Base-by-base conservation (phyloP, 2,113 vertebrate genomes). In the Hymenochirus boettgeri region DNA sequence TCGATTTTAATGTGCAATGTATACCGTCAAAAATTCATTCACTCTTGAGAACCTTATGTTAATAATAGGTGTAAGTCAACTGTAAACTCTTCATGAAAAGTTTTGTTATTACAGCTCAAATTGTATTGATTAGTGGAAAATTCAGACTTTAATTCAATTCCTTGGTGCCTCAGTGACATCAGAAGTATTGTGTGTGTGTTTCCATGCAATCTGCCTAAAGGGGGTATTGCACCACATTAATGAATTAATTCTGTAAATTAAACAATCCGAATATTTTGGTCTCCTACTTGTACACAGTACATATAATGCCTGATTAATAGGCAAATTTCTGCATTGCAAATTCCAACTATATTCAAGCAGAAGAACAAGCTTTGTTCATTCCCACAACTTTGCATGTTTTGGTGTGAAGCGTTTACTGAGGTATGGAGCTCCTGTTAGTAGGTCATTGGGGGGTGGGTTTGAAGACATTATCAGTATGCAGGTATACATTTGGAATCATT, bases 401-500 rank as follows among this genome's bases (percentile, higher is more conserved):
- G n/a, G 46, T 48, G 46, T 48, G 4, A 7, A 18, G 9, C 19
- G 10, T 48, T 48, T 22, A 48, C 18, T 22, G 12, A 8, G 46
- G 6, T 21, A 21, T 5, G 46, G 19, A 22, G 21, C 13, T 21
- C 19, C 13, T 19, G 6, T 48, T 48, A 11, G 19, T 48, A 48
- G 46, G 45, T 33, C 17, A 50, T 2, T 48, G 39, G 62, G 53
- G 52, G 27, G n/a, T 29, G 53, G 17, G 25, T 19, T 5, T 9
- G 1, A 15, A 3, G 18, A 5, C 11, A 35, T n/a, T 21, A 19
- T 6, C 2, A 12, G 7, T 47, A n/a, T 47, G 21, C 9, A 12
- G 12, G 10, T n/a, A 27, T 9, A 50, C 57, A 33, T 48, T 19
- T 19, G 55, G 19, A 47, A 29, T 60, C 15, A 60, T 29, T 31